These are phyloP conservation scores for Squalus acanthias DNA, from an alignment of 2,797 vertebrate species.

Conservation along the genomic window DNA sequence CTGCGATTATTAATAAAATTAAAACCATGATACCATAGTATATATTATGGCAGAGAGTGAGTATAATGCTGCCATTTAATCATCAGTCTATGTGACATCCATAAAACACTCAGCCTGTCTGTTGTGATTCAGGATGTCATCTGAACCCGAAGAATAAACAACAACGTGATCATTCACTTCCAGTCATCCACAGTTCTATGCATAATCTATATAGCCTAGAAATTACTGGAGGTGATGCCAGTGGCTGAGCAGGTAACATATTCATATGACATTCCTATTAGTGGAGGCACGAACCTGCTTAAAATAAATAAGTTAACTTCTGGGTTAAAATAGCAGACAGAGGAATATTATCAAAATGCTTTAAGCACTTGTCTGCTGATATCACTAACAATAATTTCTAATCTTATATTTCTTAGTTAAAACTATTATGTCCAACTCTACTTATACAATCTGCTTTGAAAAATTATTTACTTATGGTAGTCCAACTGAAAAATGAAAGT, in stretches of 20 bases:
- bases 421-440: neutral
- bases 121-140: neutral
- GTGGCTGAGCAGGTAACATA: neutral
- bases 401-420: neutral
- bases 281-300: neutral
- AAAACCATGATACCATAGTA: neutral
- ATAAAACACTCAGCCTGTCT: neutral
- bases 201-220: neutral
- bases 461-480: neutral
- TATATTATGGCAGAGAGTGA: neutral
- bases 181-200: neutral
- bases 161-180: neutral
- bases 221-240: neutral
- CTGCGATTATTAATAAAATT: neutral
- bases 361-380: neutral
- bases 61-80: neutral
- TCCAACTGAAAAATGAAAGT: neutral
- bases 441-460: neutral
- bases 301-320: neutral
- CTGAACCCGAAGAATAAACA: neutral
- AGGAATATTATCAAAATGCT: neutral
- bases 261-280: neutral
- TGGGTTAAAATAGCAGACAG: neutral
- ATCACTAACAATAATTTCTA: neutral
- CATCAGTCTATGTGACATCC: neutral